Conservation (phyloP, 1,140 invertebrate genomes). For the Trichogramma pretiosum region DNA sequence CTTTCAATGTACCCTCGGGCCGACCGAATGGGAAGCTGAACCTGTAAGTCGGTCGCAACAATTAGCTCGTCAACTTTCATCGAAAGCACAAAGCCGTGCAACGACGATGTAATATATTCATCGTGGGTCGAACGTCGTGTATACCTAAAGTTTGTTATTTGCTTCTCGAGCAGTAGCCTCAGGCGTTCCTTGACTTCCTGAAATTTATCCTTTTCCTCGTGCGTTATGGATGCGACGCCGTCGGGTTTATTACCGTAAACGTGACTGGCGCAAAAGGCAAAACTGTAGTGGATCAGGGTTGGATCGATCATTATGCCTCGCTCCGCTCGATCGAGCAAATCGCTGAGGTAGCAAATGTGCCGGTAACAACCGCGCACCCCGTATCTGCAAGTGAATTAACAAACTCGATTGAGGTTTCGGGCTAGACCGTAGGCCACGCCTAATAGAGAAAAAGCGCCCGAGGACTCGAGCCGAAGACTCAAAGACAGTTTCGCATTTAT, state of each 20-base stretch:
- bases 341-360: conserved; percentile 92
- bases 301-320: conserved; percentile 94
- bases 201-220: conserved; percentile 97
- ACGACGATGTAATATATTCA: not conserved
- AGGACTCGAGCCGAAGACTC: not conserved
- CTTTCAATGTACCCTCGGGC: conserved; percentile 94
- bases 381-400: conserved; percentile 54
- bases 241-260: conserved; percentile 94
- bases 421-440: not conserved
- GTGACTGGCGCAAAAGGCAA: conserved; percentile 97
- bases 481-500: too few species aligned
- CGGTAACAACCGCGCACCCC: conserved; percentile 94
- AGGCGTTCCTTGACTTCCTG: conserved; percentile 94
- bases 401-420: not conserved
- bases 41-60: conserved; percentile 47
- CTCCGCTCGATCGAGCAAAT: conserved; percentile 91
- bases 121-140: not conserved
- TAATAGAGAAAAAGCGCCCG: not conserved
- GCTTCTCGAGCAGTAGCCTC: conserved; percentile 86
- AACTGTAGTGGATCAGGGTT: conserved; percentile 96
- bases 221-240: conserved; percentile 94
- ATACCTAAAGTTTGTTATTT: conserved; percentile 97
- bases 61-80: not conserved
- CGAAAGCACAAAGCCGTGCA: too few species aligned
- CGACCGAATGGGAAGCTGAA: conserved; percentile 98